These are phyloP conservation scores for Agonum fuliginosum DNA, from an alignment of 2,888 invertebrate species.

Conservation along the genomic window DNA sequence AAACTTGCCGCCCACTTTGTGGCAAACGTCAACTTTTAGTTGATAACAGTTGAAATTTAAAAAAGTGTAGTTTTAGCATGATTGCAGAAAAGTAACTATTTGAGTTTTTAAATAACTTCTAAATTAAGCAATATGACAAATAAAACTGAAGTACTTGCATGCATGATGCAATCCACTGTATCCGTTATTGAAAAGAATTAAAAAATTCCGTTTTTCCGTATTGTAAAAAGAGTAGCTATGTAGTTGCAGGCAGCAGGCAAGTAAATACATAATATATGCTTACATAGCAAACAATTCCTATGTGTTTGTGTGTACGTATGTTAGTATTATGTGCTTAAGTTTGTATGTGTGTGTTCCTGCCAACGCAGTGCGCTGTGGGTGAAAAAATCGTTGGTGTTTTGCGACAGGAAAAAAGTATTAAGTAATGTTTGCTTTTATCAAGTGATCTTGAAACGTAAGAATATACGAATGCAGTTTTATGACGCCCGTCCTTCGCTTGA, in stretches of 20 bases:
- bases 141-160: too few species aligned
- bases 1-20: too few species aligned
- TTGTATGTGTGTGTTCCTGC: background rate
- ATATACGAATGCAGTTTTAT: conserved; percentile 44
- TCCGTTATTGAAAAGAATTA: too few species aligned
- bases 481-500: conserved; percentile 10
- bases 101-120: too few species aligned
- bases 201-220: too few species aligned
- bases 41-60: too few species aligned
- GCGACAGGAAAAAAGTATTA: conserved; percentile 52
- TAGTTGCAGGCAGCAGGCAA: background rate
- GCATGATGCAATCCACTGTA: too few species aligned
- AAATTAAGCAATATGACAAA: too few species aligned
- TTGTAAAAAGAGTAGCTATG: background rate
- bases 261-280: conserved; percentile 22
- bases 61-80: too few species aligned
- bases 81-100: too few species aligned
- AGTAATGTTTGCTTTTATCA: conserved; percentile 56
- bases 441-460: conserved; percentile 57
- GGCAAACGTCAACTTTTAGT: too few species aligned
- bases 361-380: conserved; percentile 29
- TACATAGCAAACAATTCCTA: conserved; percentile 17
- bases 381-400: conserved; percentile 51
- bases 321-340: too few species aligned
- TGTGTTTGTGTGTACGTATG: conserved; percentile 6